These are phyloP conservation scores for Cotesia chilonis DNA, from an alignment of 1,140 invertebrate species.

Conservation along the genomic window DNA sequence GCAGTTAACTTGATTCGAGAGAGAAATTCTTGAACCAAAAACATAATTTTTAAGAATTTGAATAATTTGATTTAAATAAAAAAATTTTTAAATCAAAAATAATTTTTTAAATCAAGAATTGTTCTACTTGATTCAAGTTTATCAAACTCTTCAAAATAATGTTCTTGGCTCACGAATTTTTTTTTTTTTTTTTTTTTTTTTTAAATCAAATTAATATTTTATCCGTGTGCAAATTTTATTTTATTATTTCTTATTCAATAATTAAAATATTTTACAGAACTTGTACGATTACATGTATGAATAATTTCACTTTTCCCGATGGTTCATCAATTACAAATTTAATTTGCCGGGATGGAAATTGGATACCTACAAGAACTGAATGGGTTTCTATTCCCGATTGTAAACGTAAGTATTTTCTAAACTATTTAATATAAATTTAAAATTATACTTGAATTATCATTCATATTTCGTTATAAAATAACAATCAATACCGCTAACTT, in stretches of 20 bases:
- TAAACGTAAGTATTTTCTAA: slow-evolving; percentile 63
- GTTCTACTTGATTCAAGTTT: too few species aligned
- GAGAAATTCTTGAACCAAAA: too few species aligned
- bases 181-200: too few species aligned
- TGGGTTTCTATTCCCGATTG: slow-evolving; percentile 73
- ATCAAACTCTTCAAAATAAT: neutral
- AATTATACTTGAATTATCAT: too few species aligned
- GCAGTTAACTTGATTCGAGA: too few species aligned
- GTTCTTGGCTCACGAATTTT: neutral
- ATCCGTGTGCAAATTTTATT: neutral
- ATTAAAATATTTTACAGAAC: slow-evolving; percentile 38
- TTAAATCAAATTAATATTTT: neutral
- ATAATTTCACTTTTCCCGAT: slow-evolving; percentile 74
- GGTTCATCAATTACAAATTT: slow-evolving; percentile 71
- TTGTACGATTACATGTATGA: slow-evolving; percentile 70
- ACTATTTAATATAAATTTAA: neutral
- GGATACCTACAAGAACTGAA: slow-evolving; percentile 69
- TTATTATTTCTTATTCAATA: slow-evolving; percentile 13
- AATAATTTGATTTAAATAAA: too few species aligned
- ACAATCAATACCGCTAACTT: neutral
- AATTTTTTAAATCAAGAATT: too few species aligned
- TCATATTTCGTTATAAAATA: too few species aligned
- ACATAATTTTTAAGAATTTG: too few species aligned
- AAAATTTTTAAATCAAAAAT: too few species aligned
- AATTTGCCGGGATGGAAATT: slow-evolving; percentile 72